Evolutionary conservation across 2,888 invertebrate genomes (phyloP).

Genomic region (Temnothorax ravouxi): DNA sequence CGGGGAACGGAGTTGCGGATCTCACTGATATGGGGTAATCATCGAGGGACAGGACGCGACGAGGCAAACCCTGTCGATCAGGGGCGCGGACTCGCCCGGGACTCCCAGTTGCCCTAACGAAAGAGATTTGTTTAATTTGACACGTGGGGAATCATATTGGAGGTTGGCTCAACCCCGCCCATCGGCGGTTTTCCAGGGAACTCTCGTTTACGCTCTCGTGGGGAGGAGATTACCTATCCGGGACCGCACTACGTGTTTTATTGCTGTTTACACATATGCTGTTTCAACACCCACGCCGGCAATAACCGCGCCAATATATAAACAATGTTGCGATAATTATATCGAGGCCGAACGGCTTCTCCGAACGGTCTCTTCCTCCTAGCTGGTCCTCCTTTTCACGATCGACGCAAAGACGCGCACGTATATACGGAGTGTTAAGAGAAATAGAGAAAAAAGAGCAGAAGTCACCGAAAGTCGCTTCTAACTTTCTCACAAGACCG

Average conservation of each 20-base stretch:
- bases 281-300: conserved; percentile 81
- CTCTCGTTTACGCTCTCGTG: conserved; percentile 69
- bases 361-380: conserved; percentile 63
- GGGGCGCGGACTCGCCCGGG: conserved; percentile 28
- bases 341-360: conserved; percentile 75
- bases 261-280: conserved; percentile 84
- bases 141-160: conserved; percentile 53
- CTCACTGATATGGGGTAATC: neutral
- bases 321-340: conserved; percentile 83
- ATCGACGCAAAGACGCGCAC: conserved; percentile 17
- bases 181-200: conserved; percentile 68
- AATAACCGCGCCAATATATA: conserved; percentile 81
- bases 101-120: conserved; percentile 72
- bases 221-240: conserved; percentile 77
- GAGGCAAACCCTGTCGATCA: conserved; percentile 2
- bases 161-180: conserved; percentile 78
- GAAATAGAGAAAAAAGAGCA: neutral
- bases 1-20: neutral
- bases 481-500: neutral
- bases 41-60: neutral
- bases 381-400: conserved; percentile 7
- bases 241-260: conserved; percentile 80
- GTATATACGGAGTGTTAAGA: neutral
- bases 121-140: conserved; percentile 76
- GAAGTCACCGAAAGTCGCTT: neutral